phyloP scores from a whole-genome alignment of 1,140 invertebrate genomes.

The Lordiphosa stackelbergi region DNA sequence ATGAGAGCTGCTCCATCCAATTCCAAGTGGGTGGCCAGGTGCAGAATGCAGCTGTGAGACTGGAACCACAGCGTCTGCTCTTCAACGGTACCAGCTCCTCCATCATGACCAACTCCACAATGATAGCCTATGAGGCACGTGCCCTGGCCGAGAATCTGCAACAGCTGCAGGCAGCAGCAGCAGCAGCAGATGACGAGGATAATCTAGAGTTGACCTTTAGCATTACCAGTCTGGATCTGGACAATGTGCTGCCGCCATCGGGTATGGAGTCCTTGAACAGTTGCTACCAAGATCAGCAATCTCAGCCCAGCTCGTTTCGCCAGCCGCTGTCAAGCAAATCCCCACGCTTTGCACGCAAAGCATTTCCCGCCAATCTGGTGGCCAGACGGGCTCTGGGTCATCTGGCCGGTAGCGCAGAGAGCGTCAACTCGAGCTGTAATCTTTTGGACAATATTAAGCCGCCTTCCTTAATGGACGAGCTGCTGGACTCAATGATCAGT shows the following conservation, averaged over 20 bases:
- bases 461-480: conserved; percentile 87
- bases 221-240: conserved; percentile 83
- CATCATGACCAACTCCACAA: conserved; percentile 82
- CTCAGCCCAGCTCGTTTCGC: conserved; percentile 59
- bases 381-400: conserved; percentile 82
- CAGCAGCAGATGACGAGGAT: conserved; percentile 20
- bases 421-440: conserved; percentile 80
- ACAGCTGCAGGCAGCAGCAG: conserved; percentile 50
- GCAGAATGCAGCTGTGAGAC: conserved; percentile 41
- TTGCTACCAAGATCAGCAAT: conserved; percentile 51
- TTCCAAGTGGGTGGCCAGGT: conserved; percentile 71
- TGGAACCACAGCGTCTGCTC: conserved; percentile 37
- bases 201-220: conserved; percentile 80
- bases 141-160: conserved; percentile 83
- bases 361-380: conserved; percentile 81
- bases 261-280: conserved; percentile 80
- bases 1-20: conserved; percentile 33
- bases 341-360: conserved; percentile 80
- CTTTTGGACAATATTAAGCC: conserved; percentile 87
- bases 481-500: conserved; percentile 89
- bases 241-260: conserved; percentile 88
- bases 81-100: conserved; percentile 63
- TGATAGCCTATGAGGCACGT: conserved; percentile 86
- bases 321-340: conserved; percentile 69
- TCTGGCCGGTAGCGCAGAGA: conserved; percentile 73